Evolutionary conservation across 2,113 vertebrate species (phyloP).

Genomic region (Falcunculus frontatus): DNA sequence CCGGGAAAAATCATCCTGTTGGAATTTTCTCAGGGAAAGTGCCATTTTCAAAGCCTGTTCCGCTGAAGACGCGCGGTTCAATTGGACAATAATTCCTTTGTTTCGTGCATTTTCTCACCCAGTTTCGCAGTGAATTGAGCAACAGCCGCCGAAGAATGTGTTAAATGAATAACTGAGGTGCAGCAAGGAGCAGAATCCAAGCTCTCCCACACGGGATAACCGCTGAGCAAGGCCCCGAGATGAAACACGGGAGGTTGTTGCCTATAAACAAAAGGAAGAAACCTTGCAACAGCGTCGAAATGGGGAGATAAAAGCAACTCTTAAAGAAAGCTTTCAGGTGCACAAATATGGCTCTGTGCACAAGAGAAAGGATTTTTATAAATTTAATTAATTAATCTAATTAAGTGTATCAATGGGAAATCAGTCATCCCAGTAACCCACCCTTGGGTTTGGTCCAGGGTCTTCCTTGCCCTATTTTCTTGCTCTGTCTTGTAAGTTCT

Average conservation of each 20-base stretch:
- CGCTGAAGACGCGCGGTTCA: not conserved
- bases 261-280: not conserved
- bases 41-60: not conserved
- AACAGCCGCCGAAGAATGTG: not conserved
- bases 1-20: not conserved
- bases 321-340: not conserved
- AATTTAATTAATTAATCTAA: not conserved
- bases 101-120: slow-evolving; percentile 16
- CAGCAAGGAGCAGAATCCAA: not conserved
- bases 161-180: not conserved
- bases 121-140: not conserved
- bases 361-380: not conserved
- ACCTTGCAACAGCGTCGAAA: not conserved
- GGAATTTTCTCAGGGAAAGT: not conserved
- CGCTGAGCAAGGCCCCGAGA: rapidly evolving
- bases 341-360: not conserved
- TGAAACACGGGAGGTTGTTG: not conserved
- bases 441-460: not conserved
- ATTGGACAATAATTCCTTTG: not conserved
- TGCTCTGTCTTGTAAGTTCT: not conserved
- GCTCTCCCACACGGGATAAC: not conserved
- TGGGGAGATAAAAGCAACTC: not conserved
- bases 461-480: not conserved
- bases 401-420: not conserved
- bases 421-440: not conserved